phyloP scores from a whole-genome alignment of 2,797 vertebrate genomes.

The Peromyscus melanophrys region DNA sequence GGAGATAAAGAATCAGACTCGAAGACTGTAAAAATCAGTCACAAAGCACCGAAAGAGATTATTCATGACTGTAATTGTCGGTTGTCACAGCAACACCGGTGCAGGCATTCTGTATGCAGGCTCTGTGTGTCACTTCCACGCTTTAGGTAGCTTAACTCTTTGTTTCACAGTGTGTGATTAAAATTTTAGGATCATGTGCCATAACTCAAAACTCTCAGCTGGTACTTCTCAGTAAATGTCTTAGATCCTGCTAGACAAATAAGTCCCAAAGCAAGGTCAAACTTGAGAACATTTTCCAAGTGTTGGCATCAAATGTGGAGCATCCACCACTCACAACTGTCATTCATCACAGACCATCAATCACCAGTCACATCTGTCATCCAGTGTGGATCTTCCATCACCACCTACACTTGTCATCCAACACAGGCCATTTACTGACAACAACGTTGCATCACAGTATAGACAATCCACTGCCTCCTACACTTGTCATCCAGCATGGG shows the following conservation, averaged over 20 bases:
- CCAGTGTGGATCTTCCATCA: neutral
- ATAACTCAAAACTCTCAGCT: neutral
- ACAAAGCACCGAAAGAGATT: neutral
- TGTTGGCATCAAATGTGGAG: neutral
- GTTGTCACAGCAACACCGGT: neutral
- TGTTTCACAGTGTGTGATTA: neutral
- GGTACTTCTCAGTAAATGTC: neutral
- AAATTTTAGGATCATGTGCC: neutral
- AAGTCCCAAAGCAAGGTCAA: neutral
- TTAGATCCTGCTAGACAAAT: neutral
- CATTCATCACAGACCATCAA: too few relatives aligned
- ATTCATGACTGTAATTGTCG: neutral
- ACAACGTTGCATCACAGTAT: too few relatives aligned
- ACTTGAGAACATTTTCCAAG: neutral
- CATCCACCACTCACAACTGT: neutral
- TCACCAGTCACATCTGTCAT: neutral
- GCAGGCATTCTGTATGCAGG: neutral
- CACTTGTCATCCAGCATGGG: neutral
- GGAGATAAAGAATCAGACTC: neutral
- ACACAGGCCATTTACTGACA: neutral
- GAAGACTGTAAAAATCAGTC: neutral
- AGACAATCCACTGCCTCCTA: too few relatives aligned
- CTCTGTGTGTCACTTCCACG: neutral
- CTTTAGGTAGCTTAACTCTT: neutral
- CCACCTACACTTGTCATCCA: neutral